Base-by-base conservation (phyloP, 2,113 vertebrate species). In the Oceanites oceanicus region DNA sequence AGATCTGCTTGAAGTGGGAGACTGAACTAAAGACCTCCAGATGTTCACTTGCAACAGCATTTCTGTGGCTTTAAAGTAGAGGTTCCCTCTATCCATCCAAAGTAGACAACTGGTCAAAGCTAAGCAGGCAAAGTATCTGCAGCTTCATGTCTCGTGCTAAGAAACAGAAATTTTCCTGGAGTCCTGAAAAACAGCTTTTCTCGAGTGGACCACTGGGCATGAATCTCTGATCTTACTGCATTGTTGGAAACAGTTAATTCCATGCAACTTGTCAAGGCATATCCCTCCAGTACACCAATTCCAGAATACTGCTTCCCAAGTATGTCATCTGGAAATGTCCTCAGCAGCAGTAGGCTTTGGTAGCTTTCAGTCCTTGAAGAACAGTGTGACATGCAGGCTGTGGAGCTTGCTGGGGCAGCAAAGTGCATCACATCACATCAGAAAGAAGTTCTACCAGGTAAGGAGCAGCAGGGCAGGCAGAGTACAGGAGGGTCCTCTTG, bases 321-420 rank as follows among this genome's bases (percentile, higher is more conserved):
- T 40, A 34, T 6, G 11, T 50, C 13, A 34, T 21, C 44, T 86
- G 59, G 59, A 83, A 85, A 79, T 1, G 1, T 67, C 30, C 62
- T 62, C 52, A 86, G 74, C 61, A 82, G 50, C 65, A 82, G 13
- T 7, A 81, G 50, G 55, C 10, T 94, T 77, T 7, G 2, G 40
- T 66, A 78, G 20, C 11, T 78, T 82, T 67, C 42, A 67, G 75
- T 62, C 52, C 40, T 36, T 53, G 61, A 86, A 73, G 59, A 80
- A 26, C 23, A 81, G 22, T 0, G 0, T 77, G 65, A 32, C 23
- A 29, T 5, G 4, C 36, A 81, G 32, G 17, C 42, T 26, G 7
- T 52, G 61, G 59, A 62, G 36, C 59, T 68, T 53, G 30, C 23
- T 55, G 73, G 36, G 36, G 17, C 30, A 88, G n/a, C 38, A 62